Evolutionary conservation across 1,140 invertebrate species (phyloP), one percentile per base, ranked within the genome.

Genomic region (Bradynema listronoti): DNA sequence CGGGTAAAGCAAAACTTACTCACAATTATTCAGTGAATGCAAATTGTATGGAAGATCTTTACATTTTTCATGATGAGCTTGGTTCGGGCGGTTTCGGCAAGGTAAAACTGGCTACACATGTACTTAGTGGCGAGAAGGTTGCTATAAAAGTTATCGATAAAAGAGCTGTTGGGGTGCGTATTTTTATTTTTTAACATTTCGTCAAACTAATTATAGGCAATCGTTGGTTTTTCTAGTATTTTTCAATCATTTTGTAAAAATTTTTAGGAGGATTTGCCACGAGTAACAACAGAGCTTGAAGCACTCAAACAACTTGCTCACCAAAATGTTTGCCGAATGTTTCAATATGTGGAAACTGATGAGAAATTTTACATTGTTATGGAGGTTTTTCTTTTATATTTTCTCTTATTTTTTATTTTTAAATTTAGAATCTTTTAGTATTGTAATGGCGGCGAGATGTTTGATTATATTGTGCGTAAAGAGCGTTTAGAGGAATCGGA

Each of bases 61-160:
- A 66, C 62, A 7, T 39, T 11, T 63, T 63, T 58, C 57, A 39
- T 6, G 61, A 63, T 29, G 61, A 63, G 55, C 30, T 63, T 6
- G 61, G 61, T 16, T 63, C 25, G 9, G 74, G 74, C 33, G 75
- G 75, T 36, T 74, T 74, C 46, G 87, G 87, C 27, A 89, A 89
- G 79, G 88, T 90, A 4, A 87, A 88, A 72, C 78, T 87, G 25
- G 88, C 84, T 1, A 87, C 84, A 11, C 88, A 90, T 80, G 65
- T 85, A 9, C 78, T 86, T 2, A 88, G 88, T 39, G 86, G 86
- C 36, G 86, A 88, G 72, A 87, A 87, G 76, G 87, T 89, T 52
- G 88, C 88, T n/a, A 84, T 89, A 52, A 90, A 90, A 81, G 87
- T 88, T 32, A 88, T 90, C 84, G 85, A 88, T 63, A 90, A 90